These are phyloP conservation scores for Drosophila baimaii DNA, from an alignment of 1,140 invertebrate genomes.

Conservation along the genomic window DNA sequence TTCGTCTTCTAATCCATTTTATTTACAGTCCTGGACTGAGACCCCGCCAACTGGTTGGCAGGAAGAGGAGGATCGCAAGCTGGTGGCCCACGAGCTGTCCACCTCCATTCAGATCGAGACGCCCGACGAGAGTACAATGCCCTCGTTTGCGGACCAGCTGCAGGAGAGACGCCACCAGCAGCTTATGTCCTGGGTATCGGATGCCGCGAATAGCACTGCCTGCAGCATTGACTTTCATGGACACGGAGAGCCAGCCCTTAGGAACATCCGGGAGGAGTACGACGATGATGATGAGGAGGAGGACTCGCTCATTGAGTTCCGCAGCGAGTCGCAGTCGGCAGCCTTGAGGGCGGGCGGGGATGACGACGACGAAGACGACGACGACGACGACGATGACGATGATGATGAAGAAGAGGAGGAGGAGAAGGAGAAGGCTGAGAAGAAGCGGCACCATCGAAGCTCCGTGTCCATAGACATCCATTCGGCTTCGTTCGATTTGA, in stretches of 20 bases:
- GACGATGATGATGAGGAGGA: slow-evolving; percentile 74
- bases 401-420: slow-evolving; percentile 23
- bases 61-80: slow-evolving; percentile 90
- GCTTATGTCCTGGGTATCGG: slow-evolving; percentile 75
- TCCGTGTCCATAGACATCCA: slow-evolving; percentile 79
- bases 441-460: slow-evolving; percentile 29
- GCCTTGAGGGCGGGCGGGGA: slow-evolving; percentile 48
- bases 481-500: slow-evolving; percentile 73
- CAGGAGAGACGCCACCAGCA: slow-evolving; percentile 64
- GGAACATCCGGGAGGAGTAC: slow-evolving; percentile 41
- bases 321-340: slow-evolving; percentile 77
- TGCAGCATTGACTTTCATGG: slow-evolving; percentile 53
- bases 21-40: slow-evolving; percentile 97
- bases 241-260: slow-evolving; percentile 31
- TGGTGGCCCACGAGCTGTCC: slow-evolving; percentile 85
- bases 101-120: slow-evolving; percentile 83
- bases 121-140: slow-evolving; percentile 73
- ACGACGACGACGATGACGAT: slow-evolving; percentile 29
- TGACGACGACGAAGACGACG: slow-evolving; percentile 5
- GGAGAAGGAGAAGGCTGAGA: slow-evolving; percentile 5
- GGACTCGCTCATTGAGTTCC: slow-evolving; percentile 77
- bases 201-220: slow-evolving; percentile 67
- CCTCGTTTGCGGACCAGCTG: slow-evolving; percentile 53
- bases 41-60: slow-evolving; percentile 94
- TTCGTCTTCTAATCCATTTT: slow-evolving; percentile 86